A percentile compares a stretch with the other conserved stretches of the same genome.
phyloP scores from a whole-genome alignment of 2,888 invertebrate genomes.

The Rotaria sp. region DNA sequence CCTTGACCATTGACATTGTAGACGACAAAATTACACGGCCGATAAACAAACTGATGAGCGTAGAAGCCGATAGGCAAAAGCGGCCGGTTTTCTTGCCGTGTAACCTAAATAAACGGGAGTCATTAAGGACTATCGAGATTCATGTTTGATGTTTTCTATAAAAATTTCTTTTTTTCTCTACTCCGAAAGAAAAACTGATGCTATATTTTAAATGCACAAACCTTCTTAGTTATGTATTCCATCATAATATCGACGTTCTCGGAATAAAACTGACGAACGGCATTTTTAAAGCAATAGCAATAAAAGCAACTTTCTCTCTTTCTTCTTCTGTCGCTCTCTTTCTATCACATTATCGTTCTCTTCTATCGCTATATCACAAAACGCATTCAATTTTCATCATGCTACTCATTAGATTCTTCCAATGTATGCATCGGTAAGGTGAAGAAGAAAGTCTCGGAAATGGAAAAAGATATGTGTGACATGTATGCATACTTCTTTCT shows the following conservation, averaged over 20 bases:
- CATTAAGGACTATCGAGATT: background rate
- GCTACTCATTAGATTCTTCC: background rate
- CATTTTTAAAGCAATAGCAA: no score
- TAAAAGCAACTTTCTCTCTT: no score
- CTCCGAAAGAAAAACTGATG: background rate
- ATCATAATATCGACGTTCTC: background rate
- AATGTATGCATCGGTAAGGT: background rate
- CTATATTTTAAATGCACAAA: background rate
- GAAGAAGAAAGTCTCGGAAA: background rate
- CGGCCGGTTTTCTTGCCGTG: background rate
- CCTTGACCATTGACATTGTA: background rate
- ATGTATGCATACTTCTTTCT: background rate
- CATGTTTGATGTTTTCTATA: background rate
- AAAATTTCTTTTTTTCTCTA: background rate
- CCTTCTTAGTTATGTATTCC: background rate
- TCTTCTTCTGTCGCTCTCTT: no score
- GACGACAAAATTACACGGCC: background rate
- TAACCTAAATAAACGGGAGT: background rate
- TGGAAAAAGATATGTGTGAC: background rate
- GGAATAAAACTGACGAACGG: no score
- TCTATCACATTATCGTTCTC: no score
- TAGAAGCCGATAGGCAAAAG: background rate
- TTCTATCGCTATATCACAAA: no score
- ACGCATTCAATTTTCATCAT: background rate
- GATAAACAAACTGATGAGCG: background rate